Conservation (phyloP, 1,140 invertebrate genomes). For the Lucilia cuprina region DNA sequence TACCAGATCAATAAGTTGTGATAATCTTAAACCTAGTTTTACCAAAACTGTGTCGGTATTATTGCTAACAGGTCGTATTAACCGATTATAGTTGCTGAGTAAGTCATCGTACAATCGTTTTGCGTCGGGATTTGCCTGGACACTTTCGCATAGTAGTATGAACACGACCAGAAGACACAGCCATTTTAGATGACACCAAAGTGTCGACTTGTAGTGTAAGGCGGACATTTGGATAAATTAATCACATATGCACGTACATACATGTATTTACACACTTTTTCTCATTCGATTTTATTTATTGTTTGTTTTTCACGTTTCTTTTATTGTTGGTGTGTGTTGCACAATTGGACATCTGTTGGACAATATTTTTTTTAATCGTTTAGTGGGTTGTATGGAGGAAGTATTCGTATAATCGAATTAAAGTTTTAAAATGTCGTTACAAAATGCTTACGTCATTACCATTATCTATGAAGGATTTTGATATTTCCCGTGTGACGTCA, state of each 20-base stretch:
- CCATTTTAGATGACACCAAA: conserved; percentile 54
- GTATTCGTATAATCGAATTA: neutral
- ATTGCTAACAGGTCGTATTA: conserved; percentile 91
- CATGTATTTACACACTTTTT: neutral
- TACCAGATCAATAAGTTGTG: conserved; percentile 95
- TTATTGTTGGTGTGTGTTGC: neutral
- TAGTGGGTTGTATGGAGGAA: neutral
- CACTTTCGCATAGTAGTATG: conserved; percentile 53
- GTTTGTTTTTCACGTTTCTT: neutral
- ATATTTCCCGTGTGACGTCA: neutral
- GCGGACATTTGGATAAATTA: conserved; percentile 1
- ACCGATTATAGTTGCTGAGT: conserved; percentile 93
- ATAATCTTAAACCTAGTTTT: conserved; percentile 88
- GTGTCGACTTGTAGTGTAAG: conserved; percentile 29
- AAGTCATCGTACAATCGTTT: conserved; percentile 94
- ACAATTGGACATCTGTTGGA: neutral
- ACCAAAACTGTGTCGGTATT: conserved; percentile 93
- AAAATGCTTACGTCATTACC: neutral
- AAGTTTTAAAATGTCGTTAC: neutral
- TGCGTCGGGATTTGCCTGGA: conserved; percentile 81
- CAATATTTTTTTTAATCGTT: neutral
- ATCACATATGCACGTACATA: neutral
- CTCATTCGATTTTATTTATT: neutral
- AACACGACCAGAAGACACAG: conserved; percentile 52
- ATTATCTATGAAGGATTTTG: neutral